These are phyloP conservation scores for Stegastes partitus DNA, from an alignment of 2,113 vertebrate species.

Conservation along the genomic window DNA sequence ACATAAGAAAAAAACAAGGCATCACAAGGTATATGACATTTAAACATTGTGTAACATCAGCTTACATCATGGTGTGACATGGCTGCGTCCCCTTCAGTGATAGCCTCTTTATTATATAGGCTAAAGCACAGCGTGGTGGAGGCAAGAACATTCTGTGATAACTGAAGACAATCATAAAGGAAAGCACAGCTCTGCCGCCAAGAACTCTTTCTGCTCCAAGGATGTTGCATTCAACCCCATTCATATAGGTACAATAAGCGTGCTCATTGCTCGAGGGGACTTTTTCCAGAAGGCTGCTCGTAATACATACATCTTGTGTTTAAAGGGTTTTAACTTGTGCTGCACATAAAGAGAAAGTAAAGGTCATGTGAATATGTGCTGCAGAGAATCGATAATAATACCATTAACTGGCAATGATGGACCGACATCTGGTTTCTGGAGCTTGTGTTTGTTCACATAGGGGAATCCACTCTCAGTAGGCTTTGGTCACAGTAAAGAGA, in stretches of 20 bases:
- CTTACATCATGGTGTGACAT: constrained; percentile 31
- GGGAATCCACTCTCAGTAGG: not conserved
- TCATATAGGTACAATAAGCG: constrained; percentile 19
- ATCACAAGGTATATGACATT: not conserved
- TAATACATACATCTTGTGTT: not conserved
- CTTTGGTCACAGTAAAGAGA: constrained; percentile 6
- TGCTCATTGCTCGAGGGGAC: constrained; percentile 3
- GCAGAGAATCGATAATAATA: not conserved
- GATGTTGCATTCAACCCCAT: constrained; percentile 31
- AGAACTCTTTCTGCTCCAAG: constrained; percentile 11
- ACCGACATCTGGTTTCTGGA: not conserved
- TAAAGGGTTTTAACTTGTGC: not conserved
- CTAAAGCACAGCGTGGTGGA: constrained; percentile 21
- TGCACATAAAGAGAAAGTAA: not conserved
- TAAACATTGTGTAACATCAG: constrained; percentile 1
- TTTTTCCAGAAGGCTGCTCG: not conserved
- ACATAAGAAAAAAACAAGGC: no score
- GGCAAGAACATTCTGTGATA: constrained; percentile 22
- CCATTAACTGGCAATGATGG: not conserved
- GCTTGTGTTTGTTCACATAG: not conserved
- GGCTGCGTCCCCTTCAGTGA: not conserved
- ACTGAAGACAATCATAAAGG: constrained; percentile 19
- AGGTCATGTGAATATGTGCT: not conserved
- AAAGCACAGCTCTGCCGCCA: constrained; percentile 34
- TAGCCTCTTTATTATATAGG: constrained; percentile 18